phyloP scores from a whole-genome alignment of 2,888 invertebrate species.

The Drosophila neotestacea region DNA sequence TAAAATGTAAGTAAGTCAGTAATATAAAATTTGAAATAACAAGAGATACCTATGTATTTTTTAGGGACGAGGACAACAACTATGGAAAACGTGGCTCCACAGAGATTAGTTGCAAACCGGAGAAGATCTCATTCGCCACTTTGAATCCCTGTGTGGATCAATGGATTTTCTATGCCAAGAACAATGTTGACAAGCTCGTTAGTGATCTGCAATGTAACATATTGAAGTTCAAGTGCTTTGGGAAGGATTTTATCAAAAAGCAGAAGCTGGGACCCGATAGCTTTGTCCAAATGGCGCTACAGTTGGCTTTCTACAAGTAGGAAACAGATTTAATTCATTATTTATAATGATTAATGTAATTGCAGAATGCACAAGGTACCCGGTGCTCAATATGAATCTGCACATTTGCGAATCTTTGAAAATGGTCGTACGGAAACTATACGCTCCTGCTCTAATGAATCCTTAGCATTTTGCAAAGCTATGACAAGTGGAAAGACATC shows the following conservation, averaged over 20 bases:
- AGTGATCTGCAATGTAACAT: slow-evolving; percentile 92
- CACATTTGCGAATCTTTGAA: slow-evolving; percentile 92
- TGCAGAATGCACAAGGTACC: slow-evolving; percentile 89
- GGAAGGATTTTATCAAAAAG: slow-evolving; percentile 94
- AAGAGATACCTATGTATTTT: neutral
- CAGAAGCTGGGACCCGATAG: slow-evolving; percentile 97
- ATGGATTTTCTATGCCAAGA: slow-evolving; percentile 88
- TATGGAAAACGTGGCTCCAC: slow-evolving; percentile 77
- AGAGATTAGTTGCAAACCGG: slow-evolving; percentile 70
- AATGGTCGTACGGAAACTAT: slow-evolving; percentile 98
- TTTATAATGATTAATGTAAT: neutral
- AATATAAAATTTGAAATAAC: neutral
- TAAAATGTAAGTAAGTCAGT: slow-evolving; percentile 88
- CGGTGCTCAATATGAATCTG: slow-evolving; percentile 96
- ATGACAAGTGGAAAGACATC: slow-evolving; percentile 87
- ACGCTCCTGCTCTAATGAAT: slow-evolving; percentile 94
- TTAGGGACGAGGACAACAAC: slow-evolving; percentile 48
- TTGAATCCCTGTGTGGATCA: slow-evolving; percentile 87
- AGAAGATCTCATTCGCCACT: slow-evolving; percentile 83
- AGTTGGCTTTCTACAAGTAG: slow-evolving; percentile 91
- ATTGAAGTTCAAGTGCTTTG: slow-evolving; percentile 92
- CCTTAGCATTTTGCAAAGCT: slow-evolving; percentile 90
- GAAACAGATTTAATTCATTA: fast-evolving
- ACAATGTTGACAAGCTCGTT: slow-evolving; percentile 89
- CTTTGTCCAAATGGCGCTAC: slow-evolving; percentile 97